Evolutionary conservation across 2,113 vertebrate genomes (phyloP).

Genomic region (Microcebus lehilahytsara): DNA sequence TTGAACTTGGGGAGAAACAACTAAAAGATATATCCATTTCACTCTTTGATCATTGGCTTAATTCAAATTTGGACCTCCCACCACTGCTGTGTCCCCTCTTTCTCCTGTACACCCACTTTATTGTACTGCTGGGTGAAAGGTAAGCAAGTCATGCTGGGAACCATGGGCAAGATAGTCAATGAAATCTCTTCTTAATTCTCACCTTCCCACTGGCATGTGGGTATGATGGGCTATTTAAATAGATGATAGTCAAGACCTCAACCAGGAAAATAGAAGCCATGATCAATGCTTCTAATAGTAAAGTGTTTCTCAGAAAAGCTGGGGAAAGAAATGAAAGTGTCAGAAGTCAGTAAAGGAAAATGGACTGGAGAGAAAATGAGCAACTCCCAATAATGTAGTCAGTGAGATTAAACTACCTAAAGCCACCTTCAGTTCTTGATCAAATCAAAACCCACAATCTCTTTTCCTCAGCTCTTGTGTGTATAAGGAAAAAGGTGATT

Average conservation of each 20-base stretch:
- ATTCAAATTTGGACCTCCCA: not conserved
- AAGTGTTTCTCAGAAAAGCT: conserved; percentile 41
- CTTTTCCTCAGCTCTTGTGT: not conserved
- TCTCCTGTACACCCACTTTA: not conserved
- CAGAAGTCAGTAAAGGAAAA: conserved; percentile 33
- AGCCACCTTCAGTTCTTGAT: not conserved
- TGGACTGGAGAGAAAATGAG: not conserved
- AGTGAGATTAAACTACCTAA: not conserved
- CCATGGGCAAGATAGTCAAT: not conserved
- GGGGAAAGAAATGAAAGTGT: conserved; percentile 32
- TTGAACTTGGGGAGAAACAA: not conserved
- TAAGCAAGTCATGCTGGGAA: not conserved
- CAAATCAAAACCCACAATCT: not conserved
- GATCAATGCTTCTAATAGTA: conserved; percentile 14
- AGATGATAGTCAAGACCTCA: not conserved
- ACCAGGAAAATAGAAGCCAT: not conserved
- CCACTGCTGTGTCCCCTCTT: not conserved
- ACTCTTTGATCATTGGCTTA: not conserved
- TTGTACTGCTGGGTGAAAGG: not conserved
- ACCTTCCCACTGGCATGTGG: not conserved
- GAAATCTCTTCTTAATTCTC: not conserved
- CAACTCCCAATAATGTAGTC: not conserved
- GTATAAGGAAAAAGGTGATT: not conserved
- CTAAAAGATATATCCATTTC: not conserved
- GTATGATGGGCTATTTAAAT: not conserved